Conservation (phyloP, 1,140 invertebrate species). For the Neodiprion pinetum region DNA sequence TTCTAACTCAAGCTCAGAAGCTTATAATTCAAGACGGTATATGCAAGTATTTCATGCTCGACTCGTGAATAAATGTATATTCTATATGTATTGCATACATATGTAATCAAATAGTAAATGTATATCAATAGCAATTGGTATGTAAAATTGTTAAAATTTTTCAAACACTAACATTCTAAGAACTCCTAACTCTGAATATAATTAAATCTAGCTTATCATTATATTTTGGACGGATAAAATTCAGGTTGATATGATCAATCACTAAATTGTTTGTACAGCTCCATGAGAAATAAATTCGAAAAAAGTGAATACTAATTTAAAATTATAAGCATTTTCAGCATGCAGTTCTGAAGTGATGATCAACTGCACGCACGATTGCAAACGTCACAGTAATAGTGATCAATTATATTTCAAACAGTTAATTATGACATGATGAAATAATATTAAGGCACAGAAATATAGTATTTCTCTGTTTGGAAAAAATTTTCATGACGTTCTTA, state of each 20-base stretch:
- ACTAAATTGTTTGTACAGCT: conserved; percentile 5
- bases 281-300: not conserved
- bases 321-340: not conserved
- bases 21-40: too few species aligned
- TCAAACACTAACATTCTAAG: not conserved
- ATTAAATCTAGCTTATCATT: not conserved
- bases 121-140: not conserved
- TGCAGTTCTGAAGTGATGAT: too few species aligned
- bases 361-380: too few species aligned
- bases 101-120: not conserved
- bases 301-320: not conserved
- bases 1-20: too few species aligned
- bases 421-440: too few species aligned
- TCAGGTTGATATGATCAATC: not conserved
- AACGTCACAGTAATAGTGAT: too few species aligned
- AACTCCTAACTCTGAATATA: not conserved
- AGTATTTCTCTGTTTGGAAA: too few species aligned
- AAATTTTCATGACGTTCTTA: too few species aligned
- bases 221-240: not conserved
- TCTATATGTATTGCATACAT: not conserved
- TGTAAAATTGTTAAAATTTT: not conserved
- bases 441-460: too few species aligned
- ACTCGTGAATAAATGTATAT: not conserved
- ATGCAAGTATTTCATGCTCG: too few species aligned
- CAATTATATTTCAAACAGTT: too few species aligned